A percentile compares a stretch with the other conserved stretches of the same genome.
phyloP scores from a whole-genome alignment of 2,888 invertebrate genomes.

The Lysandra bellargus region DNA sequence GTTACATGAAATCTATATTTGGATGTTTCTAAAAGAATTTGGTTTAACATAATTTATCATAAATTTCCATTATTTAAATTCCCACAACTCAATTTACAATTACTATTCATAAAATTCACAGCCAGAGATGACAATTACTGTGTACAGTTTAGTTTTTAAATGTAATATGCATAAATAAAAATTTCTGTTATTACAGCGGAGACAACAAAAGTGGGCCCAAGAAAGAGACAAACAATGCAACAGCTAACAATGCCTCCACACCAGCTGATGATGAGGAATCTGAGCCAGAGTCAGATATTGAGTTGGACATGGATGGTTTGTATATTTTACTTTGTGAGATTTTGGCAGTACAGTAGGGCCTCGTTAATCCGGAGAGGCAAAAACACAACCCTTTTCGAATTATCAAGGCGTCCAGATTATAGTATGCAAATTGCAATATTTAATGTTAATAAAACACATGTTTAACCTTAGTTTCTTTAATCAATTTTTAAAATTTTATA shows the following conservation, averaged over 20 bases:
- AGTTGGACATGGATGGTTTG: constrained; percentile 89
- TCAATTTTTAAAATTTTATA: no score
- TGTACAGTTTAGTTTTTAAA: neutral
- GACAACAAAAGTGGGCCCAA: constrained; percentile 3
- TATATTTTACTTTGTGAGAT: neutral
- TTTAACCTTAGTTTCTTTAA: no score
- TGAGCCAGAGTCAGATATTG: constrained; percentile 88
- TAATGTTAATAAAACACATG: no score
- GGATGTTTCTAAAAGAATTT: neutral
- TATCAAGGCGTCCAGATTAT: no score
- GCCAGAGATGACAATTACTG: neutral
- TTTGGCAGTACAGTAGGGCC: no score
- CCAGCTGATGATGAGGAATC: constrained; percentile 76
- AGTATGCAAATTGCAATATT: no score
- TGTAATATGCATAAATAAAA: neutral
- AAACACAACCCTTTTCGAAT: no score
- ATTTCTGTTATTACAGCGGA: neutral
- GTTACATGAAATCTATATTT: no score
- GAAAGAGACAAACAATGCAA: neutral
- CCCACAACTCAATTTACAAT: neutral
- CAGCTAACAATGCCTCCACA: constrained; percentile 9
- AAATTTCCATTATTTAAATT: neutral
- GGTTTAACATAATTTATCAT: neutral
- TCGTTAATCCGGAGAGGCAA: no score
- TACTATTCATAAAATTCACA: neutral